Evolutionary conservation across 2,888 invertebrate genomes (phyloP), one percentile per base, ranked within the genome.

Genomic region (Macrostomum cliftonense): DNA sequence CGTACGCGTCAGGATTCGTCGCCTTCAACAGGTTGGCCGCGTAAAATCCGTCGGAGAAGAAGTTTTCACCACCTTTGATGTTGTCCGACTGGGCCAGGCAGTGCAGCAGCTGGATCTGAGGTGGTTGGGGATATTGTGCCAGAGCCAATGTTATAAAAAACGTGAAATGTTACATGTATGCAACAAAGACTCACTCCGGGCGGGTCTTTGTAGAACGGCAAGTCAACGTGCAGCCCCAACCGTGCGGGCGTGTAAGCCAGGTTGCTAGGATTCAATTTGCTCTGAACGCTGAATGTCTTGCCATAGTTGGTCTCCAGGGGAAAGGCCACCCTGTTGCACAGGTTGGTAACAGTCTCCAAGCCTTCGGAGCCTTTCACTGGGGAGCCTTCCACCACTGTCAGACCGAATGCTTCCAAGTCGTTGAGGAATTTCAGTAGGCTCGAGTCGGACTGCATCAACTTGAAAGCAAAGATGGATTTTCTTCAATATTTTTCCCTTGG

Each of bases 131-230:
- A 28, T 7, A 9, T 7, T 28, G 28, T 28, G 28, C 28, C 9
- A 28, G 9, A 28, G 28, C 28, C 28, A 4, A 4, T 28, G 28
- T 4, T 28, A 9, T 7, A 28, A 9, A 7, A 28, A 9, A 7
- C 9, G 28, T 28, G 5, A 28, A 28, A 28, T 28, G 4, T 28
- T 9, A 28, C n/a, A n/a, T n/a, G n/a, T n/a, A n/a, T n/a, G n/a
- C n/a, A n/a, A n/a, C 28, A 28, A 9, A 28, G 28, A 28, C 13
- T 40, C 12, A 73, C 77, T 55, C 82, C 79, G 0, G 82, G 82
- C 53, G 78, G 78, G 61, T 81, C 79, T 56, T 79, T 77, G 59
- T 82, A 81, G 61, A 82, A 83, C 0, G 82, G 81, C 49, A 82
- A 71, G 63, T 83, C 82, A 0, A 79, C 79, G 60, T 83, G 82